Percentiles rank a stretch among this genome's conserved stretches.
These are phyloP conservation scores for Chrysopa pallens DNA, from an alignment of 1,140 invertebrate genomes.

Conservation along the genomic window DNA sequence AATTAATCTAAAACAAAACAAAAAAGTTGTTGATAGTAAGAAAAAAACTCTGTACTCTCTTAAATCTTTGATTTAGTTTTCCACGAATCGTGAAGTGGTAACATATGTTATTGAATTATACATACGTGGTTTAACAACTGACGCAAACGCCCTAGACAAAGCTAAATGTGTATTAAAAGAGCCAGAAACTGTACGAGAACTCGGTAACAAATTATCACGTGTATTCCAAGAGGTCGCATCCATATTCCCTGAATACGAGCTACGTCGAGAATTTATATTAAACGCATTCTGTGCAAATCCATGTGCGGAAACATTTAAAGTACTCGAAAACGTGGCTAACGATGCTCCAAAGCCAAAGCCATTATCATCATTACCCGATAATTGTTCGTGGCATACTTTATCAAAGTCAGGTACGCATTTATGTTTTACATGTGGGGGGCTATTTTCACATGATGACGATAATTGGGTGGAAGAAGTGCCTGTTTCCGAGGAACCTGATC, in stretches of 20 bases:
- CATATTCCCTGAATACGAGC: conserved; percentile 30
- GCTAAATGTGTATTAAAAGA: conserved; percentile 35
- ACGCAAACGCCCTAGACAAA: conserved; percentile 56
- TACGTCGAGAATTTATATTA: conserved; percentile 40
- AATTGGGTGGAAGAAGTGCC: conserved; percentile 15
- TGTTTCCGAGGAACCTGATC: conserved; percentile 15
- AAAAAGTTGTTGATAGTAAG: background rate
- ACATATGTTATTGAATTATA: conserved; percentile 52
- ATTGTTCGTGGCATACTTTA: no score
- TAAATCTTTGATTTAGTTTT: conserved; percentile 16
- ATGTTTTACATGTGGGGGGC: conserved; percentile 25
- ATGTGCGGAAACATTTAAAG: conserved; percentile 27
- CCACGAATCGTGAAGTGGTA: conserved; percentile 36
- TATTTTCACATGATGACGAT: conserved; percentile 12
- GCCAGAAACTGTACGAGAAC: conserved; percentile 28
- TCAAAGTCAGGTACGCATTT: conserved; percentile 17
- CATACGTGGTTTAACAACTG: conserved; percentile 48
- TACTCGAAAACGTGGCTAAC: conserved; percentile 21
- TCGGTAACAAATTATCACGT: conserved; percentile 29
- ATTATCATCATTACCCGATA: no score
- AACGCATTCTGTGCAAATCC: conserved; percentile 45
- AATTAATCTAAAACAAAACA: background rate
- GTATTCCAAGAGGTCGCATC: conserved; percentile 38
- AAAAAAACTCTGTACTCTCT: no score
- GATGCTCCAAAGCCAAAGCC: no score